These are phyloP conservation scores for Nemopilema nomurai DNA, from an alignment of 30 jellyfish, hydroid and myxozoan species.

Conservation along the genomic window DNA sequence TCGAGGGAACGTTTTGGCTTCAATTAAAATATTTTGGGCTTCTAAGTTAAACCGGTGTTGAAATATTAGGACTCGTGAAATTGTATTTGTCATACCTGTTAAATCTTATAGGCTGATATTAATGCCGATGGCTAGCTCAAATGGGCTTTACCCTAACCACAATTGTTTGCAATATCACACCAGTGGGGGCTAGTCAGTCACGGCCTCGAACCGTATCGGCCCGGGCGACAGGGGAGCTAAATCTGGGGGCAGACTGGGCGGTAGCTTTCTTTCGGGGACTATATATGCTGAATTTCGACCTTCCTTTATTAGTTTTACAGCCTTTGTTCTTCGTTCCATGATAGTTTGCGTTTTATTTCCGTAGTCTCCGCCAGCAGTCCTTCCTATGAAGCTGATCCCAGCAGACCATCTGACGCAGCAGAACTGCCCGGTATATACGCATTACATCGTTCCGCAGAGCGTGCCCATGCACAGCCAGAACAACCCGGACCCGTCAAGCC, in stretches of 20 bases:
- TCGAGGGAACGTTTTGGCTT: neutral
- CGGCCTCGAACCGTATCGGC: neutral
- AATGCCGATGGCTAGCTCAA: neutral
- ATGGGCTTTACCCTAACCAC: neutral
- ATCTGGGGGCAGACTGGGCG: too few species aligned
- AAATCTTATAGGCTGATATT: neutral
- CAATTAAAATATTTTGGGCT: neutral
- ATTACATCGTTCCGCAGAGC: conserved; percentile 56
- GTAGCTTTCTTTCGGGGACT: too few species aligned
- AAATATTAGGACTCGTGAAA: neutral
- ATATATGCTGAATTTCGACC: too few species aligned
- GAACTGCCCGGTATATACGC: conserved; percentile 44
- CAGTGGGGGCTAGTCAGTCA: neutral
- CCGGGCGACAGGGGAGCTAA: too few species aligned
- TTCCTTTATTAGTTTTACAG: too few species aligned
- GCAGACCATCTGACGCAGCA: conserved; percentile 45
- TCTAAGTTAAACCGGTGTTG: neutral
- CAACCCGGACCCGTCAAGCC: conserved; percentile 38
- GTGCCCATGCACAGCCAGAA: conserved; percentile 18
- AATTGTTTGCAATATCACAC: neutral
- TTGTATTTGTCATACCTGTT: neutral
- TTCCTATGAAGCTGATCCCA: conserved; percentile 57
- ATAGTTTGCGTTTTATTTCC: neutral
- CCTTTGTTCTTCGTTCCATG: neutral
- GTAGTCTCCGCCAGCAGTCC: conserved; percentile 63